Evolutionary conservation across 2,888 invertebrate species (phyloP).

Genomic region (Strigamia maritima): DNA sequence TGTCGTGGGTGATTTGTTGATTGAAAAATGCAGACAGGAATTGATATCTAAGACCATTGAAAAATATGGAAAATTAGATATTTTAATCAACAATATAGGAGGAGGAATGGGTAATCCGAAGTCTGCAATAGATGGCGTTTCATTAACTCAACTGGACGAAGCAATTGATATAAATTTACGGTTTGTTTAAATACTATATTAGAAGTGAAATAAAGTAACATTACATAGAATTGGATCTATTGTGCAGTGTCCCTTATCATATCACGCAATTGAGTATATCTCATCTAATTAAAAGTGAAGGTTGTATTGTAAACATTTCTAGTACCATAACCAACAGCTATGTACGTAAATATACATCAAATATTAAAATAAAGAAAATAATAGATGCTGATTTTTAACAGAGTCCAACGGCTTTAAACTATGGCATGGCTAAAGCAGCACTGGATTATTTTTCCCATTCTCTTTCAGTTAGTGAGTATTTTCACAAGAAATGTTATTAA

Average conservation of each 20-base stretch:
- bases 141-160: background rate
- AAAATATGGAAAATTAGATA: background rate
- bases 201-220: no score
- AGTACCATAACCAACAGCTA: background rate
- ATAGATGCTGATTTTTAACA: background rate
- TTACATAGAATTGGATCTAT: no score
- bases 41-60: background rate
- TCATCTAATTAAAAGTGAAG: background rate
- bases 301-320: background rate
- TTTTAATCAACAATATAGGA: slow-evolving; percentile 6
- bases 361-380: background rate
- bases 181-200: no score
- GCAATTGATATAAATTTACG: no score
- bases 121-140: background rate
- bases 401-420: background rate
- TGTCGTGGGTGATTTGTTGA: slow-evolving; percentile 5
- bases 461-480: background rate
- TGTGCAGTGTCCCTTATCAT: background rate
- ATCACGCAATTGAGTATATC: background rate
- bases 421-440: background rate
- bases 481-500: background rate
- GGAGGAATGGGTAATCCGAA: no score
- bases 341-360: background rate
- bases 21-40: background rate
- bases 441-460: background rate